Conservation (phyloP, 2,797 vertebrate species). For the Petrocephalus schoutedeni region DNA sequence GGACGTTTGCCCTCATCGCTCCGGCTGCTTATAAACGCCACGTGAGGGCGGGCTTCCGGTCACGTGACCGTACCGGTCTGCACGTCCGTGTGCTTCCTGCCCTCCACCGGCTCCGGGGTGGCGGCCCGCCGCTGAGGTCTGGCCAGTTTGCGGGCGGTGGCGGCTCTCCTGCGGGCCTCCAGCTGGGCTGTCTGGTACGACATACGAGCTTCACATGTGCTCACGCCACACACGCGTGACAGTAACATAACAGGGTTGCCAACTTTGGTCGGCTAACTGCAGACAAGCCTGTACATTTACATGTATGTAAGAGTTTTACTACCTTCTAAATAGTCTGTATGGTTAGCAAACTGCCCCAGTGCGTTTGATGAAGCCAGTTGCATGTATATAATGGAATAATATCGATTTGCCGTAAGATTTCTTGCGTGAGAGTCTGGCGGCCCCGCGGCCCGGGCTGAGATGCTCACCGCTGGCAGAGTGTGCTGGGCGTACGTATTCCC, state of each 20-base stretch:
- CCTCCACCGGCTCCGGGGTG: conserved; percentile 69
- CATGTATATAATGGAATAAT: no score
- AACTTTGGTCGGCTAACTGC: background rate
- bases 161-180: conserved; percentile 56
- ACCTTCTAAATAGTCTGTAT: no score
- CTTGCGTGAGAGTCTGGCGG: background rate
- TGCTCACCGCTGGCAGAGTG: conserved; percentile 58
- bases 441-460: background rate
- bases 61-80: conserved; percentile 74
- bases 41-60: background rate
- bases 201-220: background rate
- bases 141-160: conserved; percentile 48
- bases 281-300: no score
- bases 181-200: conserved; percentile 46
- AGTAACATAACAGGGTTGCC: background rate
- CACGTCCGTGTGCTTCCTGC: conserved; percentile 70
- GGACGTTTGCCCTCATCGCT: background rate
- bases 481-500: conserved; percentile 73
- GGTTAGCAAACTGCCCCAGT: no score
- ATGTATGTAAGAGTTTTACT: no score
- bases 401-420: no score
- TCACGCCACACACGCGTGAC: background rate
- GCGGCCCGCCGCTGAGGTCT: conserved; percentile 50
- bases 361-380: no score
- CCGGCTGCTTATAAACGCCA: background rate